phyloP scores from a whole-genome alignment of 2,113 vertebrate species.

The Apeltes quadracus region DNA sequence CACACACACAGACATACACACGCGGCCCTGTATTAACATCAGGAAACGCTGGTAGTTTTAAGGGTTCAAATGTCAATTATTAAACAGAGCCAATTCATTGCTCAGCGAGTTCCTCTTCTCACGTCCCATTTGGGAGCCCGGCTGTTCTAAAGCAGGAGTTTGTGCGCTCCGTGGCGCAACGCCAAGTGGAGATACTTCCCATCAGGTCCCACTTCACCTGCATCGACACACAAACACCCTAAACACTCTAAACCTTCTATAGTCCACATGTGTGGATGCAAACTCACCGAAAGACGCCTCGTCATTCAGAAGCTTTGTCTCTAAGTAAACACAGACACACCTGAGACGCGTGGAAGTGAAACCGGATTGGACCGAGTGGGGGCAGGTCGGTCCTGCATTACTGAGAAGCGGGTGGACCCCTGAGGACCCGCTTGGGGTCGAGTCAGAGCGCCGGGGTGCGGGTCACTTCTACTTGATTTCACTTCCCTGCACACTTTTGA shows the following conservation, averaged over 20 bases:
- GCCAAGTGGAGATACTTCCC: too few species aligned
- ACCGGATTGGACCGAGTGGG: not conserved
- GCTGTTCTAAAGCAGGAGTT: not conserved
- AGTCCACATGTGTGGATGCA: too few species aligned
- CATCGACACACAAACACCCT: not conserved
- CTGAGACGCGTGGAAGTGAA: not conserved
- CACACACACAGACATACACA: not conserved
- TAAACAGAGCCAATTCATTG: not conserved
- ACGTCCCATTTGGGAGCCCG: not conserved
- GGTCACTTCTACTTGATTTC: not conserved
- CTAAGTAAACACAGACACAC: not conserved
- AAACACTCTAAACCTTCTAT: not conserved
- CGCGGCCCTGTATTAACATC: conserved; percentile 1
- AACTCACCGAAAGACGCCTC: not conserved
- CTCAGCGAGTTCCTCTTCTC: not conserved
- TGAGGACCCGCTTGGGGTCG: not conserved
- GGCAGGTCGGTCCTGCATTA: not conserved
- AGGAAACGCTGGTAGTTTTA: conserved; percentile 4
- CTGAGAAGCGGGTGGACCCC: not conserved
- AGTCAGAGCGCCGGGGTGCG: not conserved
- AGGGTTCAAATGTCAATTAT: not conserved
- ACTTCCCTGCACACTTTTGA: conserved; percentile 10
- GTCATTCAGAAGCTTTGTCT: too few species aligned
- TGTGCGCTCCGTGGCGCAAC: too few species aligned
- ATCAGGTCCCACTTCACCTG: not conserved